Evolutionary conservation across 2,113 vertebrate genomes (phyloP).

Genomic region (Phylloscopus trochilus): DNA sequence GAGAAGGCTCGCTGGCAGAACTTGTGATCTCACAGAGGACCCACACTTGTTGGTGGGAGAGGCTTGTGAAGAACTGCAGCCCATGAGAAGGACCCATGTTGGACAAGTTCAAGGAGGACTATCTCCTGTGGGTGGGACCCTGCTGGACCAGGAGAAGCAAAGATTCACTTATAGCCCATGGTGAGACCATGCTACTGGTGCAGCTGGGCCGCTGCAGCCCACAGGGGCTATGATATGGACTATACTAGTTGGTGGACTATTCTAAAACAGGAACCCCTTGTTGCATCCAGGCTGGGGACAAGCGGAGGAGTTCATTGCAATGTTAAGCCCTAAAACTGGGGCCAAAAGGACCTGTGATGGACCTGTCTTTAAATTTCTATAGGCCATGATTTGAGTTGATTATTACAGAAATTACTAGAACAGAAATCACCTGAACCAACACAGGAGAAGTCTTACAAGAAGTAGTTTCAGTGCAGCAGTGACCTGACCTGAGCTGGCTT

Average conservation of each 20-base stretch:
- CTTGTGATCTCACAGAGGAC: too few relatives aligned
- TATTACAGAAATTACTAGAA: neutral
- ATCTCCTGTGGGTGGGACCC: neutral
- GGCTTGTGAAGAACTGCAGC: neutral
- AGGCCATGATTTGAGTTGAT: neutral
- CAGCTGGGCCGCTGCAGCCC: neutral
- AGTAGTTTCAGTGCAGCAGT: neutral
- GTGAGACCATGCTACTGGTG: neutral
- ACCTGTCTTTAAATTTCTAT: neutral
- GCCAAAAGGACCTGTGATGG: neutral
- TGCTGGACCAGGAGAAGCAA: neutral
- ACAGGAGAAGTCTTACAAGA: neutral
- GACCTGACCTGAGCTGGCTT: neutral
- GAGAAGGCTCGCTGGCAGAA: neutral
- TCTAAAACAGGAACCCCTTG: neutral
- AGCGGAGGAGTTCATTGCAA: neutral
- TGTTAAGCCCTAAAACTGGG: neutral
- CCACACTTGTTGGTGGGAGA: neutral
- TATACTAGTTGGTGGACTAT: too few relatives aligned
- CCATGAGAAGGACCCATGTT: neutral
- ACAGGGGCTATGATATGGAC: neutral
- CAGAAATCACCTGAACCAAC: accelerated
- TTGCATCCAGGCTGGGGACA: neutral
- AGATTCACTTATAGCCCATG: neutral
- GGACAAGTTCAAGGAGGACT: neutral